These are phyloP conservation scores for Aurelia sp. DNA, from an alignment of 30 jellyfish, hydroid and myxozoan genomes.

Conservation along the genomic window DNA sequence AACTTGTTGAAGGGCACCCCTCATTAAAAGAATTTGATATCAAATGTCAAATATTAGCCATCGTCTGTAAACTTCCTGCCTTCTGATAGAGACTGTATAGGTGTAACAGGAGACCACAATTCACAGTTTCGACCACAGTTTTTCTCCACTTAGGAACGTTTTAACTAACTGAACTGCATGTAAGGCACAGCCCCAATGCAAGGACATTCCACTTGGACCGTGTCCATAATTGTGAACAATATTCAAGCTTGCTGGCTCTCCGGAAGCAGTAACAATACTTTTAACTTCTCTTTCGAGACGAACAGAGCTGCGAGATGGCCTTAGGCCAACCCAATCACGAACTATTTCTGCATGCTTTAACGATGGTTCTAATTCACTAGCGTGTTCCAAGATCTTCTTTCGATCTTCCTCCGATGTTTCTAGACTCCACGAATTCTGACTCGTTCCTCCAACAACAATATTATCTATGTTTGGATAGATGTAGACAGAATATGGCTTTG, in stretches of 20 bases:
- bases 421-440: constrained; percentile 7
- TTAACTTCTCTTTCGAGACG: constrained; percentile 83
- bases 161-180: constrained; percentile 66
- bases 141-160: constrained; percentile 45
- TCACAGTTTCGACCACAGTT: background rate
- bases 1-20: too few species aligned
- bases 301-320: constrained; percentile 81
- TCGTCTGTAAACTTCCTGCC: too few species aligned
- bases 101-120: too few species aligned
- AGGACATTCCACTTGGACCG: constrained; percentile 89
- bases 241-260: constrained; percentile 35
- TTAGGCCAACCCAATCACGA: constrained; percentile 89
- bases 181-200: constrained; percentile 96
- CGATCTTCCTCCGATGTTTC: constrained; percentile 19
- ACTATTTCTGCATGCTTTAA: constrained; percentile 80
- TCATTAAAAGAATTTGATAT: too few species aligned
- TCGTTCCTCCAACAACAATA: constrained; percentile 75
- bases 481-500: constrained; percentile 20
- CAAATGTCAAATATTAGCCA: too few species aligned
- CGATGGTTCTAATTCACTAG: constrained; percentile 44
- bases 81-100: too few species aligned
- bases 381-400: constrained; percentile 8
- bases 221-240: constrained; percentile 95
- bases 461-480: constrained; percentile 53
- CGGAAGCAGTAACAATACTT: background rate